Evolutionary conservation across 2,888 invertebrate genomes (phyloP).

Genomic region (Synanthedon andrenaeformis): DNA sequence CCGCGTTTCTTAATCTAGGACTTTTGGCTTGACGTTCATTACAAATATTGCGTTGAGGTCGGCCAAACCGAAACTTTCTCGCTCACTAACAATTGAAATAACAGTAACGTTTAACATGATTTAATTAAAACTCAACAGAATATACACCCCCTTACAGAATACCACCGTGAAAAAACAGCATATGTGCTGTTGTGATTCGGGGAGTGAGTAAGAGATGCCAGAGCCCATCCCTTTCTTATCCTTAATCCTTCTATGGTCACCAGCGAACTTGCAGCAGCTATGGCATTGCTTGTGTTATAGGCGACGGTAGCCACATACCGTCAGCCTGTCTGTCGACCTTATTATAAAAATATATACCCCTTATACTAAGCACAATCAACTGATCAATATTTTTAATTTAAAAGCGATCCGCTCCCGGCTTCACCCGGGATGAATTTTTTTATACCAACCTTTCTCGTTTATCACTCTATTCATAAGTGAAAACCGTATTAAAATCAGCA

Average conservation of each 20-base stretch:
- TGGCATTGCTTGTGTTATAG: too few relatives aligned
- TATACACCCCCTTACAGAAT: background rate
- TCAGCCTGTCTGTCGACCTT: background rate
- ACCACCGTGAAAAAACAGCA: background rate
- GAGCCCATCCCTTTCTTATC: background rate
- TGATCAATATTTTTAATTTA: too few relatives aligned
- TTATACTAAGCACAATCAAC: too few relatives aligned
- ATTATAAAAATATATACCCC: background rate
- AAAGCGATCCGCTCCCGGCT: too few relatives aligned
- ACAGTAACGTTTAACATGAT: background rate
- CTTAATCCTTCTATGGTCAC: too few relatives aligned
- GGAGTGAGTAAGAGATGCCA: background rate
- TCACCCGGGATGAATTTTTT: too few relatives aligned
- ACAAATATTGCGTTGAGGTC: background rate
- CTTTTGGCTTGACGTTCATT: constrained; percentile 1
- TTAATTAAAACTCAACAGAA: too few relatives aligned
- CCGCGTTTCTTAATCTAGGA: constrained; percentile 25
- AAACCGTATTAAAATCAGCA: too few relatives aligned
- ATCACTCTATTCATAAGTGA: too few relatives aligned
- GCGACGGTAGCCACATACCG: too few relatives aligned
- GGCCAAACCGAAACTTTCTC: background rate
- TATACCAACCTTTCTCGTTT: too few relatives aligned
- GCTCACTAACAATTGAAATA: background rate
- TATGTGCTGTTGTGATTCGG: background rate
- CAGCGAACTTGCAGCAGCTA: too few relatives aligned